phyloP scores from a whole-genome alignment of 2,888 invertebrate genomes.

The Polyommatus iphigenia region DNA sequence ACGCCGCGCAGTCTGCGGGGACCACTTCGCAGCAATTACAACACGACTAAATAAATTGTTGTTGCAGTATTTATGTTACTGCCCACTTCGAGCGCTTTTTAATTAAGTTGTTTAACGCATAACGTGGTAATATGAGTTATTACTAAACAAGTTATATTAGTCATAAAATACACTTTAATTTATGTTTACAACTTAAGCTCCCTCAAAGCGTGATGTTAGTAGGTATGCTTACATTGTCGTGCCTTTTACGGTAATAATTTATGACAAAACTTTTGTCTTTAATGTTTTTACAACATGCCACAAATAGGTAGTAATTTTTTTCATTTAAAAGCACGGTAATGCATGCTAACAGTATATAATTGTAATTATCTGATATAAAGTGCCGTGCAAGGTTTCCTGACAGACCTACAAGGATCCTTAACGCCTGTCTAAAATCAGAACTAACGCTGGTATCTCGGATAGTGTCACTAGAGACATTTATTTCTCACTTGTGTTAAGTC shows the following conservation, averaged over 20 bases:
- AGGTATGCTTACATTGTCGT: conserved; percentile 2
- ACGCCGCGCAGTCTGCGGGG: not conserved
- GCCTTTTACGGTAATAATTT: not conserved
- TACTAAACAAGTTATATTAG: not conserved
- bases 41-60: not conserved
- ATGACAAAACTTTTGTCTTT: not conserved
- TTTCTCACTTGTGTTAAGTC: too few relatives aligned
- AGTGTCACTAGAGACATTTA: too few relatives aligned
- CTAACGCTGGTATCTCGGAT: too few relatives aligned
- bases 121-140: not conserved
- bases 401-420: too few relatives aligned
- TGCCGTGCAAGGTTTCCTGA: too few relatives aligned
- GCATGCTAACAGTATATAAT: too few relatives aligned
- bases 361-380: too few relatives aligned
- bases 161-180: not conserved
- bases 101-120: not conserved
- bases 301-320: not conserved
- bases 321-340: too few relatives aligned
- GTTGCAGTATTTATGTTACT: not conserved
- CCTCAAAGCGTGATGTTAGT: not conserved
- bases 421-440: too few relatives aligned
- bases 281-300: not conserved
- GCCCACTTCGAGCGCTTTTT: not conserved
- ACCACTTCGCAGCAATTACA: not conserved
- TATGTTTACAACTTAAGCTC: not conserved